Evolutionary conservation across 64 coral and sea anemone genomes (phyloP), one percentile per base, ranked within the genome.

Genomic region (Pocillopora damicornis): DNA sequence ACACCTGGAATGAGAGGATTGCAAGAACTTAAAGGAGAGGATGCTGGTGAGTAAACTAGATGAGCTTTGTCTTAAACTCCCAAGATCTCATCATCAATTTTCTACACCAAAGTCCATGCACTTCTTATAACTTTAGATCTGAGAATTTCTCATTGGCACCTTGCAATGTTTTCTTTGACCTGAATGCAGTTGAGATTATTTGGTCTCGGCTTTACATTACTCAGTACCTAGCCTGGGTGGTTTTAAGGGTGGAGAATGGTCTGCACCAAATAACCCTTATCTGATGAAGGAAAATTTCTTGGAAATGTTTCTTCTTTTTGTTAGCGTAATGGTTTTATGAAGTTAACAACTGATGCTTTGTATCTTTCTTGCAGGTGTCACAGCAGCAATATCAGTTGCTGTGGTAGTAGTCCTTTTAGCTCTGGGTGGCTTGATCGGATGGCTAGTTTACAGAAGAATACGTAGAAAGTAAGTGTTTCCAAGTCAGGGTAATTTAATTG

Each of bases 401-500:
- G 80, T 91, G 58, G 83, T 91, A 0, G 0, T 91, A 13, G 20
- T 79, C 35, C 79, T 91, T 56, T 58, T 87, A 38, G 16, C 64
- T 37, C 0, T 87, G 66, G 60, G 73, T 17, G 13, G 60, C 23
- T 8, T 87, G 6, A 25, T 91, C 77, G 82, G 90, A n/a, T 91
- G 90, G 61, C 62, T 91, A 17, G 57, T 91, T 17, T 81, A 87
- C 51, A 86, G 63, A 73, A 80, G 80, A 60, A 91, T 91, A 91
- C 90, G 87, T 58, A 87, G 74, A 87, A 87, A 75, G 90, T 91
- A 62, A 78, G 75, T 58, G 26, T 37, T 37, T 5, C 2, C 10
- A 69, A 18, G 10, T 69, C 23, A 5, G 16, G 16, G 13, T 17
- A 69, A 23, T 69, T 69, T 69, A 10, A 15, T 20, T 67, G 3